phyloP scores from a whole-genome alignment of 2,113 vertebrate genomes.

The Ciconia boyciana region DNA sequence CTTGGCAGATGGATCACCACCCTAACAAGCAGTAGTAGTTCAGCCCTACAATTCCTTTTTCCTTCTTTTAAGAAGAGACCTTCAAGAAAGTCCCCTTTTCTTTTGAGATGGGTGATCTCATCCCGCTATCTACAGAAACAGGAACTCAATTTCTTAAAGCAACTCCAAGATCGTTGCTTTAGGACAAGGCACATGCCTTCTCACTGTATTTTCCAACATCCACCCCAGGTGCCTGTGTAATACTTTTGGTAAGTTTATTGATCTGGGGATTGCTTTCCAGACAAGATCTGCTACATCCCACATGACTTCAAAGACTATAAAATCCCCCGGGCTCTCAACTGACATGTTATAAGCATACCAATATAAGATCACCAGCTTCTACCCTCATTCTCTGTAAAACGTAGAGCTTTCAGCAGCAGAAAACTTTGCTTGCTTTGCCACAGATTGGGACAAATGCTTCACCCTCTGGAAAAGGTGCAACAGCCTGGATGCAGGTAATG shows the following conservation, averaged over 20 bases:
- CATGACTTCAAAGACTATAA: background rate
- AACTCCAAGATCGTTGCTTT: background rate
- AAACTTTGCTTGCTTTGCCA: background rate
- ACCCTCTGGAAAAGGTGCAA: background rate
- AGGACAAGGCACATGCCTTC: background rate
- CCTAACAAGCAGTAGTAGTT: background rate
- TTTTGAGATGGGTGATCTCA: background rate
- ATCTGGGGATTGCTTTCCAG: background rate
- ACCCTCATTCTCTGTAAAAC: background rate
- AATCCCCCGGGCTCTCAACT: background rate
- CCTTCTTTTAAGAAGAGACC: background rate
- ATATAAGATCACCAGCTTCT: background rate
- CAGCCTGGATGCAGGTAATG: background rate
- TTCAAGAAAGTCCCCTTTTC: background rate
- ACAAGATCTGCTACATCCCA: conserved; percentile 17
- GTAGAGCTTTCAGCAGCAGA: background rate
- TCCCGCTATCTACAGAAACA: background rate
- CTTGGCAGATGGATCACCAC: background rate
- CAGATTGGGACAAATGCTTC: background rate
- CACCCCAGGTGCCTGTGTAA: background rate
- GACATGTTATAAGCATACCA: background rate
- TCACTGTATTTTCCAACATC: background rate
- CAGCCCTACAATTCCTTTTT: background rate
- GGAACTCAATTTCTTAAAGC: background rate
- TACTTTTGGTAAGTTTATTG: background rate